Evolutionary conservation across 2,113 vertebrate genomes (phyloP), one percentile per base, ranked within the genome.

Genomic region (Pyrgilauda ruficollis): DNA sequence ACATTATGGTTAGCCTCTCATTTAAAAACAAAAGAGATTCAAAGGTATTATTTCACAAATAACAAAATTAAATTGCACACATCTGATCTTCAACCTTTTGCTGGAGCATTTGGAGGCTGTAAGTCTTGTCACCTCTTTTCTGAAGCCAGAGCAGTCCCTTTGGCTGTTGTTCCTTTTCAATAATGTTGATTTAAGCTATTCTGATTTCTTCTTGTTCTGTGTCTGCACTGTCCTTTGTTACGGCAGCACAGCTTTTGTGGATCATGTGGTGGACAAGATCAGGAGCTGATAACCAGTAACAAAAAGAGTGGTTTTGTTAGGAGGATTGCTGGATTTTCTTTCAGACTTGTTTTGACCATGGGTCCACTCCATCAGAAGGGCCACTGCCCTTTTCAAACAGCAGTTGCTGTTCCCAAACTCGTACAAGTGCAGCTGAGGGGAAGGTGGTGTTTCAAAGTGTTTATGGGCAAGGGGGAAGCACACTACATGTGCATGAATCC

Each of bases 201-300:
- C 21, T 76, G 37, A 17, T 44, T 33, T 37, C 31, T 75, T 44
- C 44, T 59, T 35, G 31, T 18, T 66, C 72, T 27, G 61, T 49
- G 35, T 59, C 53, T 50, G 72, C 47, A 11, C 31, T 27, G 10
- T 17, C 31, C 53, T 52, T 68, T 59, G 53, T 44, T 35, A 5
- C 5, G 22, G 44, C 21, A 50, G 62, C 44, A 43, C 10, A 44
- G 27, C 37, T 59, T 76, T 44, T 59, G 44, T 68, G 72, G 44
- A 44, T 15, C 1, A 0, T 35, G 19, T 23, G 24, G 35, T n/a
- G 43, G 41, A n/a, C 0, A 1, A 64, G n/a, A 74, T 56, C n/a
- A 56, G 59, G 59, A 28, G 72, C 63, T 59, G 26, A 68, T 37
- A 52, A 33, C 27, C 53, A 37, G 37, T 31, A 10, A 37, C 17